phyloP scores from a whole-genome alignment of 1,140 invertebrate genomes.

The Heliothis virescens region DNA sequence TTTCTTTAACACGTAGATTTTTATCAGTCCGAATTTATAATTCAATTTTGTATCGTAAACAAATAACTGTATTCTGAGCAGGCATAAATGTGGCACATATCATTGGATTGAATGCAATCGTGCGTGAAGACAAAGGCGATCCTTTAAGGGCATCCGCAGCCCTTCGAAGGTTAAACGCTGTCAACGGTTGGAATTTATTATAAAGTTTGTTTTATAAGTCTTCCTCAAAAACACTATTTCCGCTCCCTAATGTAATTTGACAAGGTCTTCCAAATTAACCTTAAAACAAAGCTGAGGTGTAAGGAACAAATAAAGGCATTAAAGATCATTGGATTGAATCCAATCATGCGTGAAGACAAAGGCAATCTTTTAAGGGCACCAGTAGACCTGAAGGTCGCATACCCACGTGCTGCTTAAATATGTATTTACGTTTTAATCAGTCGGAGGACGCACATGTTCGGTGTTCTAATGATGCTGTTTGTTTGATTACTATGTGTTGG shows the following conservation, averaged over 20 bases:
- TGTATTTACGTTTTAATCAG: slow-evolving; percentile 50
- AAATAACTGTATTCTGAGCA: not conserved
- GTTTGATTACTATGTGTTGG: slow-evolving; percentile 44
- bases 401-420: slow-evolving; percentile 45
- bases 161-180: not conserved
- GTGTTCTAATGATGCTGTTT: slow-evolving; percentile 38
- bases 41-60: too few species aligned
- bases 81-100: slow-evolving; percentile 2
- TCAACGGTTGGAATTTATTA: not conserved
- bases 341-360: slow-evolving; percentile 40
- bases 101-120: slow-evolving; percentile 16
- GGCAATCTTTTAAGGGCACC: slow-evolving; percentile 32
- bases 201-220: not conserved
- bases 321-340: slow-evolving; percentile 25
- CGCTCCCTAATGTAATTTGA: not conserved
- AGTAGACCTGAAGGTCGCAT: slow-evolving; percentile 46
- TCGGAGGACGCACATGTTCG: slow-evolving; percentile 33
- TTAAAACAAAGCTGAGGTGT: not conserved
- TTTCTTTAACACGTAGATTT: too few species aligned
- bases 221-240: not conserved
- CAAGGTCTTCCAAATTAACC: not conserved
- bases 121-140: slow-evolving; percentile 16
- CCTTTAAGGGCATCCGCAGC: not conserved
- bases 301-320: not conserved
- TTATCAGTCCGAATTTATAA: too few species aligned